Evolutionary conservation across 2,888 invertebrate genomes (phyloP).

Genomic region (Parnassius mnemosyne): DNA sequence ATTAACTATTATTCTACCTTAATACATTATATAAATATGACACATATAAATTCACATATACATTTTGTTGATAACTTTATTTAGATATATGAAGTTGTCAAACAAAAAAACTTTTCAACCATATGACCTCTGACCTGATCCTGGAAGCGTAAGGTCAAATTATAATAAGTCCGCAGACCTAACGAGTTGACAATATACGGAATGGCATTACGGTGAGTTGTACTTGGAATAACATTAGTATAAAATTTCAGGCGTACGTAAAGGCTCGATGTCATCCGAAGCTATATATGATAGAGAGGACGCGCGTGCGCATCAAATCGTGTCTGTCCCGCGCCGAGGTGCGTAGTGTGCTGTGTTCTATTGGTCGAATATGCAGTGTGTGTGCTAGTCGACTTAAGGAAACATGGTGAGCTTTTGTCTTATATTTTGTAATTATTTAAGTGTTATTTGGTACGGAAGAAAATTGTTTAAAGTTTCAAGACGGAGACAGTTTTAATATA

Average conservation of each 20-base stretch:
- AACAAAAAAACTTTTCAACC: too few species aligned
- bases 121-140: too few species aligned
- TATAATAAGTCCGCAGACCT: conserved; percentile 1
- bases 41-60: too few species aligned
- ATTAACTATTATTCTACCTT: too few species aligned
- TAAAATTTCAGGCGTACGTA: conserved; percentile 17
- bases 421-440: not conserved
- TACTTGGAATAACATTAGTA: conserved; percentile 25
- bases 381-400: conserved; percentile 32
- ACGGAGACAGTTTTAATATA: too few species aligned
- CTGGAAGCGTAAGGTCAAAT: not conserved
- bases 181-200: conserved; percentile 6
- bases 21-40: too few species aligned
- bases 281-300: conserved; percentile 39
- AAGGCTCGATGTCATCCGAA: conserved; percentile 29
- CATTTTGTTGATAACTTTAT: too few species aligned
- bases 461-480: too few species aligned
- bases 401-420: conserved; percentile 39
- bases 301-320: conserved; percentile 36
- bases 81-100: too few species aligned
- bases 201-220: conserved; percentile 9
- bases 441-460: too few species aligned
- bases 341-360: conserved; percentile 32
- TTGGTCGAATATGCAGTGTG: conserved; percentile 40
- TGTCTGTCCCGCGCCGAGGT: conserved; percentile 30